Conservation (phyloP, 1,140 invertebrate species). For the Drosophila melanica region DNA sequence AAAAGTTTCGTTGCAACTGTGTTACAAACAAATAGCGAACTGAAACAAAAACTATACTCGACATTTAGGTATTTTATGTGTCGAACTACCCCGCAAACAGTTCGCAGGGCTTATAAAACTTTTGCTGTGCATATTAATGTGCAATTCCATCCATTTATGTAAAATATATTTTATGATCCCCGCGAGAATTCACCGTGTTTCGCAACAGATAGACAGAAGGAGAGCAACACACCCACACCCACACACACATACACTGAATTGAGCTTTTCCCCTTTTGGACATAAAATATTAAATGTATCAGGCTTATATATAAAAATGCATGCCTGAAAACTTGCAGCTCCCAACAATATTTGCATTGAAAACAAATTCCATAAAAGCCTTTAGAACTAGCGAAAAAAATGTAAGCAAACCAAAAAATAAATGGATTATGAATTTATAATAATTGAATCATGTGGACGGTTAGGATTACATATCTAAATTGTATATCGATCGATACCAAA, state of each 20-base stretch:
- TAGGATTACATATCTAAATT: constrained; percentile 19
- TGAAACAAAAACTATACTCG: constrained; percentile 30
- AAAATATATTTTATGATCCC: constrained; percentile 76
- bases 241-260: neutral
- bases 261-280: constrained; percentile 14
- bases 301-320: constrained; percentile 53
- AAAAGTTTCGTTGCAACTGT: constrained; percentile 9
- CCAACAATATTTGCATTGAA: constrained; percentile 60
- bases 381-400: constrained; percentile 25
- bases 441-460: constrained; percentile 55
- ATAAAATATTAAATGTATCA: constrained; percentile 39
- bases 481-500: constrained; percentile 10
- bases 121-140: constrained; percentile 68
- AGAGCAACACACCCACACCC: constrained; percentile 1
- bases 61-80: constrained; percentile 8
- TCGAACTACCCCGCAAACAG: neutral
- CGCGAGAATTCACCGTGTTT: constrained; percentile 60
- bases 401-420: constrained; percentile 20
- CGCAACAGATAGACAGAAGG: constrained; percentile 45
- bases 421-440: constrained; percentile 52
- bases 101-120: constrained; percentile 51
- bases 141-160: constrained; percentile 69
- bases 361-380: constrained; percentile 57
- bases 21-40: constrained; percentile 58
- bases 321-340: constrained; percentile 50